A percentile compares a stretch with the other conserved stretches of the same genome.
Conservation (phyloP, 2,797 vertebrate genomes). For the Sebastiscus tertius region DNA sequence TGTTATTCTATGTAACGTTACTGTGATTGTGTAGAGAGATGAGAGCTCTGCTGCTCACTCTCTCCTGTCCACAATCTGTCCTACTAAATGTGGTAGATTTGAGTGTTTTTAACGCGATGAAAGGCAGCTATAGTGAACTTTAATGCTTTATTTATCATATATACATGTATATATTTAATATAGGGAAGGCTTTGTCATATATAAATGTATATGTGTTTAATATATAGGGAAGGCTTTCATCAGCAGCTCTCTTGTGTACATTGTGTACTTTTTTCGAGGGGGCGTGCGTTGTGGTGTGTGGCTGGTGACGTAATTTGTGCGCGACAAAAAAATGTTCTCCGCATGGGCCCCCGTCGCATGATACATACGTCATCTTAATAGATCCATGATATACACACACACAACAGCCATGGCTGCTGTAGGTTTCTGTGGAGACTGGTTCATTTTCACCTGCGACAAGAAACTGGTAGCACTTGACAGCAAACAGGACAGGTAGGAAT, state of each 20-base stretch:
- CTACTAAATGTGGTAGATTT: not conserved
- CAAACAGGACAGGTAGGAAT: slow-evolving; percentile 61
- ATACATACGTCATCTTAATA: not conserved
- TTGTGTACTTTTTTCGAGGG: slow-evolving; percentile 55
- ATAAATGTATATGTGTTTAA: too few species aligned
- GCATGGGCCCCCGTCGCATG: slow-evolving; percentile 12
- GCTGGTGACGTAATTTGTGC: not conserved
- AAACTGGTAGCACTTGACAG: slow-evolving; percentile 69
- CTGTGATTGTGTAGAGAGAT: not conserved
- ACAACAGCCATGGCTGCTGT: slow-evolving; percentile 65
- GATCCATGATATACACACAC: too few species aligned
- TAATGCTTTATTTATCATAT: too few species aligned
- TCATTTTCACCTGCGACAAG: slow-evolving; percentile 61
- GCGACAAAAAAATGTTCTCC: slow-evolving; percentile 25
- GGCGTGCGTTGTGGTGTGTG: not conserved
- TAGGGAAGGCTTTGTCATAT: too few species aligned
- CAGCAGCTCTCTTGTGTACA: slow-evolving; percentile 27
- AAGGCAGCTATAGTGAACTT: too few species aligned
- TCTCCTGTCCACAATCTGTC: not conserved
- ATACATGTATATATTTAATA: rapidly evolving
- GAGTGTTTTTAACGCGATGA: not conserved
- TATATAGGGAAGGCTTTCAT: too few species aligned
- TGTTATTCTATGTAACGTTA: too few species aligned
- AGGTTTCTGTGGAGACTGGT: slow-evolving; percentile 67
- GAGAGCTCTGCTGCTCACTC: not conserved